These are phyloP conservation scores for Cotesia congregata DNA, from an alignment of 2,888 invertebrate species.

Conservation along the genomic window DNA sequence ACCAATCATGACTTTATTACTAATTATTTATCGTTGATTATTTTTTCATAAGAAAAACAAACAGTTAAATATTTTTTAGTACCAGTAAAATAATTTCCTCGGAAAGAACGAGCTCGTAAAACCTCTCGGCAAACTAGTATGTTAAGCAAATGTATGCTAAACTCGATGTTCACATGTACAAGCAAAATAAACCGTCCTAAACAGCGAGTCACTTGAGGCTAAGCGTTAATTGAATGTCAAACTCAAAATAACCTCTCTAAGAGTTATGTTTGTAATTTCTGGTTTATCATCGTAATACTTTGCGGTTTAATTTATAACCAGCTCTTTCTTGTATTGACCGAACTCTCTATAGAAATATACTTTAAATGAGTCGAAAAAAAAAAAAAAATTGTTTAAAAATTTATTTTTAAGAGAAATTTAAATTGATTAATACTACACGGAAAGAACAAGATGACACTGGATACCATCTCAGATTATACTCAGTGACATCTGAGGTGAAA, in stretches of 20 bases:
- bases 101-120: conserved; percentile 1
- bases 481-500: no score
- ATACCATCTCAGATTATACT: no score
- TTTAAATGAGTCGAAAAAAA: no score
- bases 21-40: not conserved
- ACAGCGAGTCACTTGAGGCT: conserved; percentile 21
- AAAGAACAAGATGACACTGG: no score
- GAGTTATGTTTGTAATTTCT: conserved; percentile 52
- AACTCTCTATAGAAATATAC: not conserved
- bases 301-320: conserved; percentile 48
- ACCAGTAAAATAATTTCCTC: not conserved
- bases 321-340: not conserved
- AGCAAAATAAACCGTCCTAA: conserved; percentile 18
- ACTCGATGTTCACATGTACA: not conserved
- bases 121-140: not conserved
- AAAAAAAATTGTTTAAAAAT: no score
- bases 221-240: conserved; percentile 55
- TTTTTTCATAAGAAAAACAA: conserved; percentile 4
- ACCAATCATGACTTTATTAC: no score
- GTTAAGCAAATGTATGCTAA: not conserved
- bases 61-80: conserved; percentile 8
- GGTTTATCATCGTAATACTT: conserved; percentile 34
- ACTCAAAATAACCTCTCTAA: conserved; percentile 45
- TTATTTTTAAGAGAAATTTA: no score
- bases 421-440: no score